Evolutionary conservation across 2,113 vertebrate species (phyloP).

Genomic region (Lethenteron reissneri): DNA sequence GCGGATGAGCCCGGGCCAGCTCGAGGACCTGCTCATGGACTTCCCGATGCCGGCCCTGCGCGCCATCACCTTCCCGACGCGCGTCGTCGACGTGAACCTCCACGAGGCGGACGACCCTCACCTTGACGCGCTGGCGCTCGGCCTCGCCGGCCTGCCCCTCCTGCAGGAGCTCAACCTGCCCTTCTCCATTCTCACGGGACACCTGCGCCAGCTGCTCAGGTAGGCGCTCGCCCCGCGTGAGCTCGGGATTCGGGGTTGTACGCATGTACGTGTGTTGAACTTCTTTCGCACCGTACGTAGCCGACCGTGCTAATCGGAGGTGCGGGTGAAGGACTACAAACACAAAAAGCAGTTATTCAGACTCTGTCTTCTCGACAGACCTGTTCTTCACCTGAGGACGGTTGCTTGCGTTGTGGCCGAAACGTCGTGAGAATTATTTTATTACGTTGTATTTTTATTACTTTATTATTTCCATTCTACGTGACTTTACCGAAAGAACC

Average conservation of each 20-base stretch:
- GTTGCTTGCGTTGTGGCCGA: too few relatives aligned
- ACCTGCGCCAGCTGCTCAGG: constrained; percentile 45
- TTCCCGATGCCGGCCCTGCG: constrained; percentile 33
- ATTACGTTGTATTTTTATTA: too few relatives aligned
- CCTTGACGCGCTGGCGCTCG: constrained; percentile 33
- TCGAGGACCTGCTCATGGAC: constrained; percentile 48
- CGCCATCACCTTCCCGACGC: constrained; percentile 54
- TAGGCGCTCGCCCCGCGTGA: constrained; percentile 18
- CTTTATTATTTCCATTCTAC: too few relatives aligned
- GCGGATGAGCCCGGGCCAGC: constrained; percentile 46
- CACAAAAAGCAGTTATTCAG: background rate
- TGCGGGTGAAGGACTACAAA: background rate
- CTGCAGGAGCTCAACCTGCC: constrained; percentile 51
- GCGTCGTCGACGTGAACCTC: constrained; percentile 35
- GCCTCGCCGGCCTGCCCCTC: constrained; percentile 31
- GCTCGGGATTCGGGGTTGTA: background rate
- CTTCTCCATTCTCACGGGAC: constrained; percentile 64
- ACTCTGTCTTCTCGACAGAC: too few relatives aligned
- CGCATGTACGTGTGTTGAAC: background rate
- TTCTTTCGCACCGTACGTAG: background rate
- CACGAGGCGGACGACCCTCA: constrained; percentile 21
- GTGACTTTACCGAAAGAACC: too few relatives aligned
- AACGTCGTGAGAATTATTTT: too few relatives aligned
- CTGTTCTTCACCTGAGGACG: too few relatives aligned
- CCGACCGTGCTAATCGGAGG: background rate